Percentiles rank a stretch among this genome's conserved stretches.
Conservation (phyloP, 2,113 vertebrate species). For the Lichenostomus cassidix region DNA sequence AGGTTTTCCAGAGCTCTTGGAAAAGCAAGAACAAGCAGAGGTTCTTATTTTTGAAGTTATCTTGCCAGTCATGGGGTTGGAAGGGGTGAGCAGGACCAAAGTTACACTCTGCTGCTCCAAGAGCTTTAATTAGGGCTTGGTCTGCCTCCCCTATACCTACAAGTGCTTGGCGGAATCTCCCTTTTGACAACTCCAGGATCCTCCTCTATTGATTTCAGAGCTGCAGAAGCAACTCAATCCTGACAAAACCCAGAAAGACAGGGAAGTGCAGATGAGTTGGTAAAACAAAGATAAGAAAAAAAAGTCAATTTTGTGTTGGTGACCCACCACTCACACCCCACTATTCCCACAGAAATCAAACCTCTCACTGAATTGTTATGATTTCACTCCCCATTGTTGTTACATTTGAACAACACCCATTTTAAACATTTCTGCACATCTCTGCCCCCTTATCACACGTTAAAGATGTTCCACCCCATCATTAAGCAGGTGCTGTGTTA, state of each 20-base stretch:
- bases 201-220: background rate
- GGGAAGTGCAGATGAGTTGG: background rate
- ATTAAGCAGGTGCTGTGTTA: background rate
- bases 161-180: background rate
- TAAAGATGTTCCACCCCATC: background rate
- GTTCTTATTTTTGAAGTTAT: background rate
- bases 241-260: background rate
- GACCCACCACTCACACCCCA: background rate
- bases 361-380: background rate
- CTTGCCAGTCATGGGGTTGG: background rate
- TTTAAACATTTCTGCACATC: background rate
- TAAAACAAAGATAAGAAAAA: background rate
- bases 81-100: background rate
- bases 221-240: background rate
- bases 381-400: background rate
- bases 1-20: slow-evolving; percentile 22
- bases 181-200: background rate
- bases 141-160: background rate
- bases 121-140: background rate
- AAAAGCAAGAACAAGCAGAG: background rate
- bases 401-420: background rate
- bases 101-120: background rate
- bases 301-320: background rate
- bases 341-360: background rate
- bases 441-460: background rate